Conservation (phyloP, 53 echinoderm and acorn worm genomes). For the Mesocentrotus franciscanus region DNA sequence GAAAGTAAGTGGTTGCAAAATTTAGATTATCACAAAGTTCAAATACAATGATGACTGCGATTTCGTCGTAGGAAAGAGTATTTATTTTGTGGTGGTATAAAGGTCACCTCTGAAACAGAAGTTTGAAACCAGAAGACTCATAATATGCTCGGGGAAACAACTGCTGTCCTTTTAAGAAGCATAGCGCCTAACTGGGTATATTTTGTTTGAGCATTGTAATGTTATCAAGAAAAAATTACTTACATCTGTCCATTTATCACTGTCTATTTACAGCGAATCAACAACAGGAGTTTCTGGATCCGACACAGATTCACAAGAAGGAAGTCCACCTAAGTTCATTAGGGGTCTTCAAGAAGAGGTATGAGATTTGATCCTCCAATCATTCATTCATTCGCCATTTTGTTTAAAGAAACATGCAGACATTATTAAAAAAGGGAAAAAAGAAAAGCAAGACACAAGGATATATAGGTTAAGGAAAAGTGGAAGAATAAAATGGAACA, state of each 20-base stretch:
- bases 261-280: slow-evolving; percentile 11
- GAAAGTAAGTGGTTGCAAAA: too few relatives aligned
- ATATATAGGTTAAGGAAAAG: not conserved
- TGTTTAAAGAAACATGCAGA: not conserved
- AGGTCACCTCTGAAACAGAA: not conserved
- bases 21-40: not conserved
- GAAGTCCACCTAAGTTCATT: slow-evolving; percentile 47
- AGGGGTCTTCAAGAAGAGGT: slow-evolving; percentile 53
- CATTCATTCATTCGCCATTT: not conserved
- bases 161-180: not conserved
- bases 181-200: not conserved
- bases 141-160: not conserved
- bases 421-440: not conserved
- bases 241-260: not conserved
- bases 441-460: not conserved
- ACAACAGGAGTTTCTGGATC: slow-evolving; percentile 41
- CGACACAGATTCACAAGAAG: slow-evolving; percentile 62
- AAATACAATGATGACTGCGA: not conserved
- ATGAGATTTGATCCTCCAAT: not conserved
- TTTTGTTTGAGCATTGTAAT: not conserved
- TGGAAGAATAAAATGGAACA: not conserved
- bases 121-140: not conserved
- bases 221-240: not conserved
- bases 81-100: not conserved
- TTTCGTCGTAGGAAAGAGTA: not conserved